Evolutionary conservation across 2,113 vertebrate genomes (phyloP), one percentile per base, ranked within the genome.

Genomic region (Indicator maculatus): DNA sequence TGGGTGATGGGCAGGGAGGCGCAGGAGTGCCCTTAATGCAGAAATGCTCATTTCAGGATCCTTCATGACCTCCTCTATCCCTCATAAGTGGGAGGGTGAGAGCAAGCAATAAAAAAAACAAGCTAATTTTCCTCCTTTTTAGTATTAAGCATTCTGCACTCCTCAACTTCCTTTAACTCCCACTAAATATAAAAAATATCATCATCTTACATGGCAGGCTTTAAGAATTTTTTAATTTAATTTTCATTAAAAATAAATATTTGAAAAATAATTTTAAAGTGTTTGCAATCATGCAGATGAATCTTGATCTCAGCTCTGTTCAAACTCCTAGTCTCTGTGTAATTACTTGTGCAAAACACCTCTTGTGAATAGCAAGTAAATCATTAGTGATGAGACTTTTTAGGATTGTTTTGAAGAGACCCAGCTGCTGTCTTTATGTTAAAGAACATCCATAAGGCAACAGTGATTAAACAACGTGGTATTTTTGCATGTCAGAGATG

Each of bases 201-300:
- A 50, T 38, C 15, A 59, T 86, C 39, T 38, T 77, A 90, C 93
- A 89, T 67, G 81, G 3, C 13, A 93, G 16, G 24, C 76, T 75
- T 83, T 65, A 67, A 79, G 33, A 93, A 77, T 60, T 88, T 88
- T 94, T 91, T 83, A 66, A 96, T 95, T 86, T 66, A 63, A 86
- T 95, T 93, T 93, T 92, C 90, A 82, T 82, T 81, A 69, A 90
- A 96, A 96, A 93, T 53, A 95, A 96, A 92, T 93, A 92, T 96
- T 96, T 95, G 84, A 76, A 93, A 93, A 95, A 77, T 86, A 90
- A 72, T 77, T 86, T 79, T 21, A 12, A 95, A 95, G 26, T 95
- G 91, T 96, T 95, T 96, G 88, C 86, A 95, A 95, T 92, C 93
- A 97, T 84, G 91, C 47, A 96, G 90, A 95, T 93, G 91, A 91